Evolutionary conservation across 1,140 invertebrate genomes (phyloP).

Genomic region (Chionoecetes opilio): DNA sequence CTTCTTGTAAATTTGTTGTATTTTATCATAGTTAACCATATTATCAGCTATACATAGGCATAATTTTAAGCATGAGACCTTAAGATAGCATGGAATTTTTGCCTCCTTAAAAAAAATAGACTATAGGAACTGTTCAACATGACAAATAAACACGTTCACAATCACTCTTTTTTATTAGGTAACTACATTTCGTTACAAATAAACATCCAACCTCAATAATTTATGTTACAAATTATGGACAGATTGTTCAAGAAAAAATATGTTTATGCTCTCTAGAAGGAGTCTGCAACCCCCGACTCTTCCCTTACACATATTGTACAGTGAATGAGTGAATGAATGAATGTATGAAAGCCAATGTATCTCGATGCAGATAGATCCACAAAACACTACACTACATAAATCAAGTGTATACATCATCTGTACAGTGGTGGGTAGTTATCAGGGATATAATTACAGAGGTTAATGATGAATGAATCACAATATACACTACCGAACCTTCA

Average conservation of each 20-base stretch:
- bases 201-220: constrained; percentile 19
- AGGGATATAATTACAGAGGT: too few species aligned
- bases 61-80: too few species aligned
- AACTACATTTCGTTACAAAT: constrained; percentile 1
- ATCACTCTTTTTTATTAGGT: constrained; percentile 31
- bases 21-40: too few species aligned
- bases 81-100: too few species aligned
- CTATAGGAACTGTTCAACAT: too few species aligned
- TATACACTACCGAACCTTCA: too few species aligned
- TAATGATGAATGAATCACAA: too few species aligned
- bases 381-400: background rate
- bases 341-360: constrained; percentile 10
- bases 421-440: background rate
- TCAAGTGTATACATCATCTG: constrained; percentile 5
- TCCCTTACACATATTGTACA: too few species aligned
- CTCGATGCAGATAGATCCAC: background rate
- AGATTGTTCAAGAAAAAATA: constrained; percentile 4
- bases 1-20: too few species aligned
- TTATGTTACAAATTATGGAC: background rate
- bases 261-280: background rate
- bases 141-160: background rate
- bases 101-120: too few species aligned
- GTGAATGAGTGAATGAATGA: constrained; percentile 20
- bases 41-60: too few species aligned
- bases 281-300: too few species aligned